Base-by-base conservation (phyloP, 2,113 vertebrate genomes). In the Casuarius casuarius region DNA sequence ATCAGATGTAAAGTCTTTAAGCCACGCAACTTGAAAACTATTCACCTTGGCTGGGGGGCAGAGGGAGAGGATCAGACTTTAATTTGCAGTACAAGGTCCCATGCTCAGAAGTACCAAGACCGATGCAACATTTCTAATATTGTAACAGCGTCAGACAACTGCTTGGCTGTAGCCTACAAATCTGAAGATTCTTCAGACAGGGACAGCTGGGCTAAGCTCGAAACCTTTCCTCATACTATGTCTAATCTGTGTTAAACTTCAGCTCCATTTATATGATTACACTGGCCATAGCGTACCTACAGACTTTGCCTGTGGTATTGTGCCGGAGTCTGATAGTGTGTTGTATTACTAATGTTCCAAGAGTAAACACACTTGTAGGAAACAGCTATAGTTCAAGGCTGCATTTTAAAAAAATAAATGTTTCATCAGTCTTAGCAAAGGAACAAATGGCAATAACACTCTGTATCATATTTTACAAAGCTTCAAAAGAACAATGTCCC, bases 401-500 rank as follows among this genome's bases (percentile, higher is more conserved):
- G 74, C 44, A 77, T 95, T 97, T 97, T 85, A 82, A 95, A 97
- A 96, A 97, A 96, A 96, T 96, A 96, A 95, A 97, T 88, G 91
- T 97, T 98, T 98, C 98, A 97, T 97, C 91, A 84, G 96, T 97
- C 97, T 97, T 97, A 97, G 96, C 94, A 98, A 97, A 97, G 94
- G 96, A 98, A 98, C 98, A 98, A 97, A 98, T 4, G 95, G 98
- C 96, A 97, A 92, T 97, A 98, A 98, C 97, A 96, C 79, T 96
- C 95, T 91, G 97, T 97, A 96, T 97, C 97, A 87, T 97, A 97
- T 97, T 97, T 97, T 91, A 97, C 95, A 97, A 97, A 98, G 98
- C 98, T 98, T 98, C 97, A 98, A 98, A 98, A 98, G 98, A 98
- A 98, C 98, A 98, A 98, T 97, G 98, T 98, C 97, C 98, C 96